A percentile compares a stretch with the other conserved stretches of the same genome.
These are phyloP conservation scores for Pyxicephalus adspersus DNA, from an alignment of 2,113 vertebrate genomes.

Conservation along the genomic window DNA sequence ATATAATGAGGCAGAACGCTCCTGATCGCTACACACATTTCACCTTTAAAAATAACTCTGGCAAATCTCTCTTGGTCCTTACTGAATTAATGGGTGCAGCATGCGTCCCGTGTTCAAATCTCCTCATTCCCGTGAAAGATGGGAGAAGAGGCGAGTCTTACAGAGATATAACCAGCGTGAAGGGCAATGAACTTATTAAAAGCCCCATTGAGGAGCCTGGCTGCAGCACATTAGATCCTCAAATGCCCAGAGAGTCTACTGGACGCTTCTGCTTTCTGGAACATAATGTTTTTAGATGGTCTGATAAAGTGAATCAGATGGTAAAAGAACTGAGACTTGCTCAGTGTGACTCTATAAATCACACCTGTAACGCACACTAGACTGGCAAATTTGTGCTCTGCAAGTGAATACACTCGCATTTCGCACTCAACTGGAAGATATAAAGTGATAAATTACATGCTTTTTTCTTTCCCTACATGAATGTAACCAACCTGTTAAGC, in stretches of 20 bases:
- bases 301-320: slow-evolving; percentile 54
- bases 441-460: slow-evolving; percentile 34
- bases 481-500: slow-evolving; percentile 44
- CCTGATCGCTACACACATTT: slow-evolving; percentile 57
- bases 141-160: slow-evolving; percentile 48
- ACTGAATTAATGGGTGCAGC: slow-evolving; percentile 55
- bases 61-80: slow-evolving; percentile 54
- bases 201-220: slow-evolving; percentile 55
- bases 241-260: slow-evolving; percentile 54
- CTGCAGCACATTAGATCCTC: slow-evolving; percentile 56
- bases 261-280: slow-evolving; percentile 48
- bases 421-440: slow-evolving; percentile 1
- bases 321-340: slow-evolving; percentile 34
- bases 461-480: slow-evolving; percentile 18
- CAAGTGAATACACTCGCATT: background rate
- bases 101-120: slow-evolving; percentile 55
- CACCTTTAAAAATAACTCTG: slow-evolving; percentile 59
- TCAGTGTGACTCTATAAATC: slow-evolving; percentile 54
- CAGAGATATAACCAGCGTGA: slow-evolving; percentile 53
- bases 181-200: slow-evolving; percentile 58
- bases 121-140: slow-evolving; percentile 55
- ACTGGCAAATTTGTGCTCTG: slow-evolving; percentile 30
- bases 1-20: slow-evolving; percentile 57
- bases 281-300: slow-evolving; percentile 58
- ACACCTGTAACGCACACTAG: slow-evolving; percentile 35